A percentile compares a stretch with the other conserved stretches of the same genome.
phyloP scores from a whole-genome alignment of 2,888 invertebrate species.

The Lasius fuliginosus region DNA sequence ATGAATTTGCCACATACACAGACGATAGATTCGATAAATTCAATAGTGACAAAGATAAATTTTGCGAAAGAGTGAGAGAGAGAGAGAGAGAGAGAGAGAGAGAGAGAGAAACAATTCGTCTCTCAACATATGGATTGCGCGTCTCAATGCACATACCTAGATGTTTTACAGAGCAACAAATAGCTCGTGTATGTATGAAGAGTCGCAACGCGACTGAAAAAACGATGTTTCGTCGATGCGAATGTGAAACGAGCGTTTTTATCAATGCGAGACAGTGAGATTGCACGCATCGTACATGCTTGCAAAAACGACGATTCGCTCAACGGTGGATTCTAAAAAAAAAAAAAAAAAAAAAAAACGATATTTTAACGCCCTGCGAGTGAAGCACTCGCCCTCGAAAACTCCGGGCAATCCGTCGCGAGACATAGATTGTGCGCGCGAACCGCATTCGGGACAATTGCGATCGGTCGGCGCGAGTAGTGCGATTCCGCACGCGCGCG shows the following conservation, averaged over 20 bases:
- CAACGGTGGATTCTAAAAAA: neutral
- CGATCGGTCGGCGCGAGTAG: constrained; percentile 57
- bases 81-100: too few species aligned
- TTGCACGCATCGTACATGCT: neutral
- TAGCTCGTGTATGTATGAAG: too few species aligned
- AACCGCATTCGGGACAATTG: constrained; percentile 62
- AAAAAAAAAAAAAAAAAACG: constrained; percentile 14
- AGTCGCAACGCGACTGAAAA: neutral
- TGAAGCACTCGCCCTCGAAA: neutral
- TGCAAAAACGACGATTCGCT: constrained; percentile 29
- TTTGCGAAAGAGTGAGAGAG: neutral
- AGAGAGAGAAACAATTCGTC: neutral
- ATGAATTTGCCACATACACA: neutral
- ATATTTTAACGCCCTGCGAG: constrained; percentile 16
- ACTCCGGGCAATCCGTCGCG: constrained; percentile 44
- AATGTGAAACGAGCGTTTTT: neutral
- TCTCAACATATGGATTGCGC: neutral
- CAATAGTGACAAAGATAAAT: neutral
- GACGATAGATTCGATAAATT: constrained; percentile 1
- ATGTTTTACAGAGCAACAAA: neutral
- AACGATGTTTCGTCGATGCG: neutral
- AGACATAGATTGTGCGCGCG: constrained; percentile 66
- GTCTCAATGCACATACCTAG: neutral
- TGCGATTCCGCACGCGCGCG: constrained; percentile 55
- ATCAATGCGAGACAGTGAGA: constrained; percentile 6